Evolutionary conservation across 1,140 invertebrate genomes (phyloP), one percentile per base, ranked within the genome.

Genomic region (Drosophila ironensis): DNA sequence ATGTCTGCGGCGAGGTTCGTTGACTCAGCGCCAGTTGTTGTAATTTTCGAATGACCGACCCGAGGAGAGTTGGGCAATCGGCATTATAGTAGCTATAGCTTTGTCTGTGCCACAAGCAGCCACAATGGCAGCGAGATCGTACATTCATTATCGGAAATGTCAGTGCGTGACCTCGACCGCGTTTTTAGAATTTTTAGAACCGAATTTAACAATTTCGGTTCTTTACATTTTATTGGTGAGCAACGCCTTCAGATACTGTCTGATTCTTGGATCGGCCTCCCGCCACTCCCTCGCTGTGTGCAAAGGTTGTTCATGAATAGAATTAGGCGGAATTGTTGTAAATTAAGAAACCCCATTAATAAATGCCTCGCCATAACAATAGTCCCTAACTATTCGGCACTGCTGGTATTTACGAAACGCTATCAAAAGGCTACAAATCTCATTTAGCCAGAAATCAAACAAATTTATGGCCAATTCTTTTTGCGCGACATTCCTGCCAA

Each of bases 81-180:
- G 33, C n/a, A n/a, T n/a, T n/a, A n/a, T 27, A 41, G 41, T 56
- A 19, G 51, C 52, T 17, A n/a, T n/a, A n/a, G n/a, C n/a, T n/a
- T n/a, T n/a, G n/a, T n/a, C n/a, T n/a, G n/a, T n/a, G n/a, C n/a
- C n/a, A n/a, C n/a, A 25, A 25, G 68, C 40, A 30, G 33, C 44
- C 28, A 38, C 27, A 47, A 72, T 45, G 27, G 64, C 30, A 45
- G 33, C 20, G 35, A 25, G 14, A 69, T 41, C 38, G 61, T 54
- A 72, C 50, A 74, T 74, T 74, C 54, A 74, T 74, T 68, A 69
- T 74, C 63, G 77, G 74, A 82, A 84, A 82, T 84, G 77, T 84
- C 77, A 82, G 73, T 73, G 80, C 72, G 78, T 84, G 78, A 82
- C 78, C 78, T 78, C 78, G 78, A 82, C 78, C 78, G 78, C 78